phyloP scores from a whole-genome alignment of 2,797 vertebrate species.

The Acipenser ruthenus region DNA sequence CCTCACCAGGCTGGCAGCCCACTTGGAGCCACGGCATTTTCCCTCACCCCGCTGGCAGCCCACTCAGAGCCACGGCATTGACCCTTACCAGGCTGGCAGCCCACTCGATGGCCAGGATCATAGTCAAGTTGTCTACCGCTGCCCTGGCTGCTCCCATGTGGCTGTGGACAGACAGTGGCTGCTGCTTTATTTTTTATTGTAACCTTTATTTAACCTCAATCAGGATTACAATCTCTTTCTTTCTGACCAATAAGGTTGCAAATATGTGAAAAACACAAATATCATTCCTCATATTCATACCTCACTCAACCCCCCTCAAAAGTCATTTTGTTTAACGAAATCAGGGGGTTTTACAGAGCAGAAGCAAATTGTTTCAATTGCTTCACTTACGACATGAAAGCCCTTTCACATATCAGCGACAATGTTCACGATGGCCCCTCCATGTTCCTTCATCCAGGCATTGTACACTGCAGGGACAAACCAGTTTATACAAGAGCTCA shows the following conservation, averaged over 20 bases:
- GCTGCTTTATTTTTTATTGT: too few species aligned
- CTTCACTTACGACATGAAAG: conserved; percentile 69
- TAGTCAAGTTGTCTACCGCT: conserved; percentile 80
- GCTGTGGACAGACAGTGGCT: conserved; percentile 39
- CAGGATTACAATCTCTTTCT: too few species aligned
- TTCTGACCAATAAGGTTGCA: not conserved
- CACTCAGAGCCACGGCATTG: too few species aligned
- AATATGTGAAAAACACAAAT: not conserved
- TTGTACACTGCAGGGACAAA: conserved; percentile 64
- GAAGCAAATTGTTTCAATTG: not conserved
- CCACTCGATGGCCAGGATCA: conserved; percentile 76
- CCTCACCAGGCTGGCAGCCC: too few species aligned
- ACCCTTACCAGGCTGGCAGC: too few species aligned
- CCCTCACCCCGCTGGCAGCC: too few species aligned
- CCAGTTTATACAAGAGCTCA: not conserved
- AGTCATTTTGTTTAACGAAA: too few species aligned
- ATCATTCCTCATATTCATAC: not conserved
- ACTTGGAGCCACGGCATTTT: too few species aligned
- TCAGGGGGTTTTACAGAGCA: not conserved
- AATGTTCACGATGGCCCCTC: conserved; percentile 86
- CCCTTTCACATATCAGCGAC: conserved; percentile 73
- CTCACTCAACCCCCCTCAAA: not conserved
- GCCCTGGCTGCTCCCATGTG: conserved; percentile 82
- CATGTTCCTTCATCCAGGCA: conserved; percentile 83
- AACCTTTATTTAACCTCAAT: too few species aligned